A percentile compares a stretch with the other conserved stretches of the same genome.
phyloP scores from a whole-genome alignment of 2,797 vertebrate species.

The Hemitrygon akajei region DNA sequence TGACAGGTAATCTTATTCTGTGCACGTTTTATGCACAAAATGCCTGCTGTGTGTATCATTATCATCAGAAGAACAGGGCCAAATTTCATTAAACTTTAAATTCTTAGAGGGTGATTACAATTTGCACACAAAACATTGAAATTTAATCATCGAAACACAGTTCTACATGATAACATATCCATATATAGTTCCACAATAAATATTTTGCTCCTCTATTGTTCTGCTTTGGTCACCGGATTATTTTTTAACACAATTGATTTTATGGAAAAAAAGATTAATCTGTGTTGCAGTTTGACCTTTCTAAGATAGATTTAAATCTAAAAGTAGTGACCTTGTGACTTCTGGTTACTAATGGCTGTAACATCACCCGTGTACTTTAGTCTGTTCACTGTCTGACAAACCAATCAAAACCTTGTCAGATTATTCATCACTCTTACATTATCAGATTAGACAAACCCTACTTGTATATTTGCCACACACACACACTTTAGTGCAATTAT shows the following conservation, averaged over 20 bases:
- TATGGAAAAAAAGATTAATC: not conserved
- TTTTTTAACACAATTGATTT: not conserved
- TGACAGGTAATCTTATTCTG: no score
- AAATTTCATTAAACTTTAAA: no score
- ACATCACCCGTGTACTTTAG: constrained; percentile 1
- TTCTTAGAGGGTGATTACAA: no score
- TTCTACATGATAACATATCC: no score
- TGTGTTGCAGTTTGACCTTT: not conserved
- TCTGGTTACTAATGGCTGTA: not conserved
- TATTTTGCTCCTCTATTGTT: not conserved
- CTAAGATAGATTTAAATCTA: not conserved
- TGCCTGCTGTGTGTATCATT: no score
- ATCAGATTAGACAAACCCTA: not conserved
- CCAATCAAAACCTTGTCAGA: not conserved
- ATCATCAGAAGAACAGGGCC: no score
- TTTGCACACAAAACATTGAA: no score
- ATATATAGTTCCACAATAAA: not conserved
- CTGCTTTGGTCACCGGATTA: not conserved
- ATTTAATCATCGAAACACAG: no score
- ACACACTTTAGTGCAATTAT: constrained; percentile 22
- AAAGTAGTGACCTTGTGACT: constrained; percentile 13
- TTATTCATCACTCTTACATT: constrained; percentile 2
- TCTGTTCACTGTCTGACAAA: not conserved
- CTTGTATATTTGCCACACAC: not conserved
- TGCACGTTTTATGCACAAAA: no score